A percentile compares a stretch with the other conserved stretches of the same genome.
Evolutionary conservation across 2,888 invertebrate species (phyloP).

Genomic region (Exocentrus adspersus): DNA sequence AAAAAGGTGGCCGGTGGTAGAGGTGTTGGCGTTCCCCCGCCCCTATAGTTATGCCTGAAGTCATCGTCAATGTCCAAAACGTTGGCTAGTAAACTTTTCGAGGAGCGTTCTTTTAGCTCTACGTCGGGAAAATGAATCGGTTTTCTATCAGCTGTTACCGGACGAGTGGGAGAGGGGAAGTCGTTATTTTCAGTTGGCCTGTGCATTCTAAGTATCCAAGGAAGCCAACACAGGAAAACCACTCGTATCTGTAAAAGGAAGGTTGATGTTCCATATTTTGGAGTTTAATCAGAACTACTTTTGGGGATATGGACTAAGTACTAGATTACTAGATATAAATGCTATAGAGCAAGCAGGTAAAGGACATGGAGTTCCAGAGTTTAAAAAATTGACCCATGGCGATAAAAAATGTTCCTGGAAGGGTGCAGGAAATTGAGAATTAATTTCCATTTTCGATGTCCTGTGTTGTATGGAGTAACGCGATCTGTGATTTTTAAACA

Average conservation of each 20-base stretch:
- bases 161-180: constrained; percentile 69
- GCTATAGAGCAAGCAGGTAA: not conserved
- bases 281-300: not conserved
- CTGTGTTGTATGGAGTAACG: no score
- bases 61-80: constrained; percentile 98
- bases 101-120: constrained; percentile 73
- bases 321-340: not conserved
- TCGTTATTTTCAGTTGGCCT: constrained; percentile 66
- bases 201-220: constrained; percentile 95
- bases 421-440: no score
- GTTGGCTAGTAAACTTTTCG: constrained; percentile 95
- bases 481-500: no score
- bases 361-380: no score
- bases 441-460: no score
- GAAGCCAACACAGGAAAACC: constrained; percentile 96
- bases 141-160: constrained; percentile 64
- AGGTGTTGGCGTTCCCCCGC: constrained; percentile 69
- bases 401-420: no score
- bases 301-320: no score
- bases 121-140: constrained; percentile 62
- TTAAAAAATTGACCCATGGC: no score
- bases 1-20: constrained; percentile 73
- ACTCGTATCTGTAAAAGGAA: constrained; percentile 76
- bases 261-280: no score
- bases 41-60: constrained; percentile 83